phyloP scores from a whole-genome alignment of 2,888 invertebrate genomes.

The Drosophila buzzatii region DNA sequence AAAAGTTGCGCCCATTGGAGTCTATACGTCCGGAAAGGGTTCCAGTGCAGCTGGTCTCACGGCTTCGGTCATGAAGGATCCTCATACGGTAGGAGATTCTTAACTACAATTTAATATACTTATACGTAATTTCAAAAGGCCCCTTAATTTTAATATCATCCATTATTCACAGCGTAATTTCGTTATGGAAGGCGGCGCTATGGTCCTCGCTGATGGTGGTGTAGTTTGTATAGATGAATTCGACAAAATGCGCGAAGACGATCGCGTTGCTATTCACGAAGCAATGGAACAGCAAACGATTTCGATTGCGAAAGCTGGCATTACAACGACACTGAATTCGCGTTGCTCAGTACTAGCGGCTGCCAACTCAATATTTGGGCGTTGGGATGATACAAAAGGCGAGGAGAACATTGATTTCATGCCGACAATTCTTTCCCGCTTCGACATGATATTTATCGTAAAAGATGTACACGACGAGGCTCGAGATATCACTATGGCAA shows the following conservation, averaged over 20 bases:
- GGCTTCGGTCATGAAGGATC: conserved; percentile 98
- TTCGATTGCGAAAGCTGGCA: conserved; percentile 99
- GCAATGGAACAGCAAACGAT: conserved; percentile 99
- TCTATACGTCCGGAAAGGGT: conserved; percentile 99
- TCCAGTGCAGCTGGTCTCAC: conserved; percentile 99
- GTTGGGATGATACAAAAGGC: conserved; percentile 99
- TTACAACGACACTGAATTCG: conserved; percentile 99
- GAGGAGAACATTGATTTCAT: conserved; percentile 99
- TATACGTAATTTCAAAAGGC: not conserved
- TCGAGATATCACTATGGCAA: conserved; percentile 95
- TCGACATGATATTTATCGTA: conserved; percentile 99
- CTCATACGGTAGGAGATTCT: conserved; percentile 90
- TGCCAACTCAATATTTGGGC: conserved; percentile 98
- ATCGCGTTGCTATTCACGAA: conserved; percentile 99
- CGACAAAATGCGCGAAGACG: conserved; percentile 99
- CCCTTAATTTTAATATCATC: not conserved
- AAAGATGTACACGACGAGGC: conserved; percentile 97
- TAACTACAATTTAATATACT: not conserved
- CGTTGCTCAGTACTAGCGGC: conserved; percentile 99
- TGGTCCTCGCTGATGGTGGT: conserved; percentile 99
- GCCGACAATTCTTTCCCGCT: conserved; percentile 99
- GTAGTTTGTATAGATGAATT: conserved; percentile 99
- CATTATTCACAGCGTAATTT: conserved; percentile 91
- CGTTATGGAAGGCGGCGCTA: conserved; percentile 99
- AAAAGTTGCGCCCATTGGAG: conserved; percentile 95